Conservation (phyloP, 2,888 invertebrate genomes). For the Cheilosia impressa region DNA sequence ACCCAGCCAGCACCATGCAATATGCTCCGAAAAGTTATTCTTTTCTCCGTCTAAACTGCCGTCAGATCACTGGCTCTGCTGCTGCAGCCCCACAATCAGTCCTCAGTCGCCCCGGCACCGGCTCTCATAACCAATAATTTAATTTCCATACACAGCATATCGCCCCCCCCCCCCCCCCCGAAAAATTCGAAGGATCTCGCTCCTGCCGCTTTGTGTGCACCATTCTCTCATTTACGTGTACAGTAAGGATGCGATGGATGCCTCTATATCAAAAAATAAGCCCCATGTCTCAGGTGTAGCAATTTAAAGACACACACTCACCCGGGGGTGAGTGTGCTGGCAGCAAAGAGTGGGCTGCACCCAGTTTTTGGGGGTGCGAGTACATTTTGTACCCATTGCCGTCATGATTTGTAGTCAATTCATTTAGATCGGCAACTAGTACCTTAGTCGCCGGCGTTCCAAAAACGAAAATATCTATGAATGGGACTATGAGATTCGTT, state of each 20-base stretch:
- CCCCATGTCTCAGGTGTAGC: constrained; percentile 75
- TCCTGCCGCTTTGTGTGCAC: constrained; percentile 1
- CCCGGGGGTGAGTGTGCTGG: constrained; percentile 1
- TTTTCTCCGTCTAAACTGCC: constrained; percentile 61
- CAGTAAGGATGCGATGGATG: constrained; percentile 55
- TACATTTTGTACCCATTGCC: constrained; percentile 71
- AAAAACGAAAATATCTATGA: constrained; percentile 62
- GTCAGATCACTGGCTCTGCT: constrained; percentile 41
- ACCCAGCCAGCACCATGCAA: constrained; percentile 57
- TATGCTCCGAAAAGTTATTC: constrained; percentile 66
- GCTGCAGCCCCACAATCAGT: constrained; percentile 61
- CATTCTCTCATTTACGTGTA: constrained; percentile 48
- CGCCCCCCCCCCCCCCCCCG: constrained; percentile 6
- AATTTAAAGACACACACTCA: constrained; percentile 67
- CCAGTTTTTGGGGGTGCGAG: constrained; percentile 62
- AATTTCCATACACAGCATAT: constrained; percentile 71
- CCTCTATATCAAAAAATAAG: constrained; percentile 75
- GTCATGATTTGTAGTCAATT: constrained; percentile 76
- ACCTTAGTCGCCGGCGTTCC: constrained; percentile 28
- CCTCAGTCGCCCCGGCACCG: constrained; percentile 15
- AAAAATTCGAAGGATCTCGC: constrained; percentile 40
- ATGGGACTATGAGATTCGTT: constrained; percentile 74
- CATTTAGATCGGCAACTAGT: constrained; percentile 76
- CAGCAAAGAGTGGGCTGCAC: constrained; percentile 61
- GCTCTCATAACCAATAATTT: constrained; percentile 75